Evolutionary conservation across 2,113 vertebrate species (phyloP).

Genomic region (Piaya cayana): DNA sequence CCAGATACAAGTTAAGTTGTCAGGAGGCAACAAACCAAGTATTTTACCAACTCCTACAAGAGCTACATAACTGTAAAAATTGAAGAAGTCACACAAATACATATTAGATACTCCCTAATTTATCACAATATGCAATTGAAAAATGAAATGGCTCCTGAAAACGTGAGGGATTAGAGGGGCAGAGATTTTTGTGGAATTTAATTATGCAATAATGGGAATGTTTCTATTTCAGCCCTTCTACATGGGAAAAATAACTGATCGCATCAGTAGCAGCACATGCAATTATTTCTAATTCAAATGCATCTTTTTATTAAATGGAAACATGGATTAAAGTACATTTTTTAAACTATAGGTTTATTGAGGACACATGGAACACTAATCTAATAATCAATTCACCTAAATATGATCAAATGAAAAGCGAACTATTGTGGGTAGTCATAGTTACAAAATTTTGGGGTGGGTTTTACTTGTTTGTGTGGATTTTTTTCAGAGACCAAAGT

Average conservation of each 20-base stretch:
- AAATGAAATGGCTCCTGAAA: background rate
- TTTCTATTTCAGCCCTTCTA: background rate
- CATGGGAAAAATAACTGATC: background rate
- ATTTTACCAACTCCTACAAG: background rate
- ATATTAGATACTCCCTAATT: background rate
- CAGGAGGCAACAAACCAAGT: background rate
- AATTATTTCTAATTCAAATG: background rate
- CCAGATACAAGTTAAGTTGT: background rate
- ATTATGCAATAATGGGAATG: background rate
- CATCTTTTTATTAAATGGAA: background rate
- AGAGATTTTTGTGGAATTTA: background rate
- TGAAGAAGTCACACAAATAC: background rate
- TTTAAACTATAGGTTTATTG: background rate
- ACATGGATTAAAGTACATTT: background rate
- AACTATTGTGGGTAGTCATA: background rate
- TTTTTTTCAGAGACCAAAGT: background rate
- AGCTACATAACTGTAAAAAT: background rate
- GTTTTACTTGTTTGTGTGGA: background rate
- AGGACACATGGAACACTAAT: background rate
- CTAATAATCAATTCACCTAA: background rate
- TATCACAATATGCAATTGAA: background rate
- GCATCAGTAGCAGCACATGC: background rate
- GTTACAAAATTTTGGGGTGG: background rate
- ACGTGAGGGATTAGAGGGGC: background rate
- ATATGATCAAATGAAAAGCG: background rate